Percentiles rank a stretch among this genome's conserved stretches.
Evolutionary conservation across 2,888 invertebrate species (phyloP).

Genomic region (Gandaritis pyraliata): DNA sequence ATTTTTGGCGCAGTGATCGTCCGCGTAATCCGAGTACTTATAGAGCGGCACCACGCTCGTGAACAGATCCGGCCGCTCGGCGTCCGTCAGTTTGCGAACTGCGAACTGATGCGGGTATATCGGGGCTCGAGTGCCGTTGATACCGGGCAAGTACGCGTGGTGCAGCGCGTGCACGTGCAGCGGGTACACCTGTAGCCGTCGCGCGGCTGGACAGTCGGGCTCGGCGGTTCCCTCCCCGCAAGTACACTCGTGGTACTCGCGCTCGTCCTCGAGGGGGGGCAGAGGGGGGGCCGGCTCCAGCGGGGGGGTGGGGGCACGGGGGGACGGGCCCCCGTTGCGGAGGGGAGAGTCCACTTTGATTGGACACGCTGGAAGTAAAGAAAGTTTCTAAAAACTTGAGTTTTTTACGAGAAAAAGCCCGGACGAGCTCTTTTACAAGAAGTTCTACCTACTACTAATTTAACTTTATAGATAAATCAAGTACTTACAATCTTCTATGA

Average conservation of each 20-base stretch:
- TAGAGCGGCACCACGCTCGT: constrained; percentile 73
- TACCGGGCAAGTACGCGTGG: constrained; percentile 80
- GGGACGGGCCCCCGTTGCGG: constrained; percentile 62
- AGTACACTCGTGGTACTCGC: constrained; percentile 61
- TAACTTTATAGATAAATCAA: no score
- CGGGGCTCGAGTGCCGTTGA: constrained; percentile 85
- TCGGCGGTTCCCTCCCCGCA: constrained; percentile 55
- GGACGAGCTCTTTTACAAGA: no score
- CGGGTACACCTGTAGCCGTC: constrained; percentile 68
- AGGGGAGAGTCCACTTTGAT: constrained; percentile 68
- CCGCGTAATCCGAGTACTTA: constrained; percentile 79
- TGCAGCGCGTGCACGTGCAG: constrained; percentile 82
- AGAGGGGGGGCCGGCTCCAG: constrained; percentile 40
- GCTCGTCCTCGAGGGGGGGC: constrained; percentile 65
- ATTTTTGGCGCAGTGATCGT: constrained; percentile 77
- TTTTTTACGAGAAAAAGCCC: no score
- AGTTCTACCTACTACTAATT: no score
- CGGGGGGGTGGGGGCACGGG: constrained; percentile 37
- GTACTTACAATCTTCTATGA: constrained; percentile 65
- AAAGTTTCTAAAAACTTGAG: no score
- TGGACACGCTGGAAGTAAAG: constrained; percentile 53
- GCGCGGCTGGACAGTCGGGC: constrained; percentile 70
- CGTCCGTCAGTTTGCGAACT: constrained; percentile 63
- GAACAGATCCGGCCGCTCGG: constrained; percentile 66
- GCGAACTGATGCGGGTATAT: constrained; percentile 67